These are phyloP conservation scores for Automeris io DNA, from an alignment of 2,888 invertebrate genomes.

Conservation along the genomic window DNA sequence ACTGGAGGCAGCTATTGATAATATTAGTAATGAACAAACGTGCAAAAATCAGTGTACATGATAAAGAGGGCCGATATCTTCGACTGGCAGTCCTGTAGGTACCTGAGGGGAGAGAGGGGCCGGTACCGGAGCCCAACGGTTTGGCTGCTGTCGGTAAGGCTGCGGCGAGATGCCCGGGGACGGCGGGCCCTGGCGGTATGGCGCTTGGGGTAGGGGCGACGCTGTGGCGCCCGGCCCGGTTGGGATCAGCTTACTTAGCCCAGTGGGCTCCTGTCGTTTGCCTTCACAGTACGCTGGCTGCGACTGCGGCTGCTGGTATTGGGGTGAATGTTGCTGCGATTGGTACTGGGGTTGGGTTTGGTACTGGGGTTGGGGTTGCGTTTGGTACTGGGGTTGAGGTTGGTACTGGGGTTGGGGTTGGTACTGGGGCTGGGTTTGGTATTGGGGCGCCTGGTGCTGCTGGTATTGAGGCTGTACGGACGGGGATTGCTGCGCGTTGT, in stretches of 20 bases:
- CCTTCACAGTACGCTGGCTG: slow-evolving; percentile 53
- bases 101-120: slow-evolving; percentile 71
- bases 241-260: slow-evolving; percentile 68
- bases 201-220: slow-evolving; percentile 32
- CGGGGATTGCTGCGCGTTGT: slow-evolving; percentile 66
- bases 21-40: slow-evolving; percentile 15
- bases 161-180: slow-evolving; percentile 49
- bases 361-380: slow-evolving; percentile 20
- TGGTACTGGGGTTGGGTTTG: slow-evolving; percentile 58
- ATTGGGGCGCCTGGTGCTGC: slow-evolving; percentile 27
- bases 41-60: slow-evolving; percentile 30
- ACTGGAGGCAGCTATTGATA: neutral
- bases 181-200: slow-evolving; percentile 49
- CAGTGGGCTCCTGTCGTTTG: slow-evolving; percentile 54
- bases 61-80: slow-evolving; percentile 30
- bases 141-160: slow-evolving; percentile 56
- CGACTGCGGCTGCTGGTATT: slow-evolving; percentile 31
- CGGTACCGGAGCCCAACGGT: slow-evolving; percentile 70
- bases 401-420: slow-evolving; percentile 31
- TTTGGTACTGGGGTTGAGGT: slow-evolving; percentile 24
- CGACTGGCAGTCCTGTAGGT: slow-evolving; percentile 30
- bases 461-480: slow-evolving; percentile 19
- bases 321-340: slow-evolving; percentile 75
- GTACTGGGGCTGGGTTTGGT: slow-evolving; percentile 26
- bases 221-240: slow-evolving; percentile 54